Base-by-base conservation (phyloP, 2,888 invertebrate genomes). In the Villa cingulata region DNA sequence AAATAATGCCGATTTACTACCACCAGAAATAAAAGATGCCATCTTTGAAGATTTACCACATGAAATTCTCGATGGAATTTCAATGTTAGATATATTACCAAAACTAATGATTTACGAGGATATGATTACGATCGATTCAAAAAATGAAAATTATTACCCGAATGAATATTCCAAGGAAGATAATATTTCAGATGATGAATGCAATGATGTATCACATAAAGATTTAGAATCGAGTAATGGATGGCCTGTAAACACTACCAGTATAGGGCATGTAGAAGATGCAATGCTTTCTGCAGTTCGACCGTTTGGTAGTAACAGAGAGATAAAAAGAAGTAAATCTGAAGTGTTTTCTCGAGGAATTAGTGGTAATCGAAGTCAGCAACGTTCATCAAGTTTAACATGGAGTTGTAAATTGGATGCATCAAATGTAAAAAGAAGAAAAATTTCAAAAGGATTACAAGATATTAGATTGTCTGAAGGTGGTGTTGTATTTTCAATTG, bases 11-110 rank as follows among this genome's bases (percentile, higher is more conserved):
- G 86, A 87, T 64, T 68, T 88, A 12, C 66, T 88, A 44, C 86
- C 87, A n/a, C 87, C 86, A 0, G 88, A 88, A 71, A 75, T 87
- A 4, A 85, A 86, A 61, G 87, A 88, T 62, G 86, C 86, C 12
- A 86, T 88, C 62, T 84, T 87, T 58, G 84, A 87, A 71, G 88
- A 88, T 61, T 68, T 88, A 23, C 86, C 86, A 23, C 85, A 86
- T 58, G 87, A 87, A 62, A 71, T 87, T 46, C 68, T 87, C 23
- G 86, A 88, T 62, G 86, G 86, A 12, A 86, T 87, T 59, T 86
- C 86, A 2, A 84, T 87, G 78, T 81, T 87, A 67, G 87, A 88
- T 60, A 86, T 87, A 57, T 85, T 86, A 57, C 82, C 82, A 16
- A 80, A 80, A 61, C 64, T 76, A 49, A 77, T 77, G 74, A 77